These are phyloP conservation scores for Rhimphoctona megacephalus DNA, from an alignment of 2,888 invertebrate genomes.

Conservation along the genomic window DNA sequence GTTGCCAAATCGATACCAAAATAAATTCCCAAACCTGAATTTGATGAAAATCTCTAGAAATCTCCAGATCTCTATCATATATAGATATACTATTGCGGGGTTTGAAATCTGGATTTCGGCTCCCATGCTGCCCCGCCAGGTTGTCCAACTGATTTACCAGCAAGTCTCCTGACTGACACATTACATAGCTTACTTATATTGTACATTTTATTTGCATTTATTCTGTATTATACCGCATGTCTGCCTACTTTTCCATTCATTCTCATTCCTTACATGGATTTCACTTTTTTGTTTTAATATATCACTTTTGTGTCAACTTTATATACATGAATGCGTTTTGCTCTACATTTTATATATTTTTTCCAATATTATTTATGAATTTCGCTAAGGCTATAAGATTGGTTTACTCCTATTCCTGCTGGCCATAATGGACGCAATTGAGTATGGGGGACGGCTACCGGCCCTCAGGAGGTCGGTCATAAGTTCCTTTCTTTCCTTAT, in stretches of 20 bases:
- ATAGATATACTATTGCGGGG: no score
- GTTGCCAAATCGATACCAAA: no score
- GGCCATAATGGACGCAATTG: neutral
- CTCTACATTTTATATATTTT: neutral
- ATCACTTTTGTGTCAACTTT: no score
- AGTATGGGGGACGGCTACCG: neutral
- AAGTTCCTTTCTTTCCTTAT: no score
- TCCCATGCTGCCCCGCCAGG: conserved; percentile 24
- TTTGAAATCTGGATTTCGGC: no score
- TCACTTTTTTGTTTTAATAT: neutral
- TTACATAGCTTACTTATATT: neutral
- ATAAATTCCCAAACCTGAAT: no score
- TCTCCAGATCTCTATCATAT: no score
- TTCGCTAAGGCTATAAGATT: neutral
- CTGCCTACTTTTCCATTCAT: neutral
- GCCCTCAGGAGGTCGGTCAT: neutral
- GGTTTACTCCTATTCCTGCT: neutral
- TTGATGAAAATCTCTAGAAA: no score
- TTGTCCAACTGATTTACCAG: neutral
- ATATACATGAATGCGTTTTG: neutral
- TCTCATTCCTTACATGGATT: neutral
- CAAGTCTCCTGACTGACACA: neutral
- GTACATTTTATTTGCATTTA: neutral
- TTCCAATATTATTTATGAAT: neutral
- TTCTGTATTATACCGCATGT: neutral